phyloP scores from a whole-genome alignment of 2,888 invertebrate species.

The Neoitamus cyanurus region DNA sequence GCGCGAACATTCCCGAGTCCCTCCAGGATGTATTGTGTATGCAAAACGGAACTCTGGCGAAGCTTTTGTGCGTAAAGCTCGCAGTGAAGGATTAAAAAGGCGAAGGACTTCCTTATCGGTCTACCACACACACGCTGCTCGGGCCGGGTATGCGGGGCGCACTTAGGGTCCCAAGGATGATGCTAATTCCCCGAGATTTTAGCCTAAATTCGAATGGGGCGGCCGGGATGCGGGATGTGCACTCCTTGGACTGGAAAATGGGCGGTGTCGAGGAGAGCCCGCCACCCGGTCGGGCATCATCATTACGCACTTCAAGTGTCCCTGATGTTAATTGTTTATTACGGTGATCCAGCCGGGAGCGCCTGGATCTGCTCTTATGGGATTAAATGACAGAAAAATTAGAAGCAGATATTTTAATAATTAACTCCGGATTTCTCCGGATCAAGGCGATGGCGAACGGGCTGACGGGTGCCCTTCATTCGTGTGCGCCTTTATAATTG shows the following conservation, averaged over 20 bases:
- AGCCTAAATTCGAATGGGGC: neutral
- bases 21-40: neutral
- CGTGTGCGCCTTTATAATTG: slow-evolving; percentile 34
- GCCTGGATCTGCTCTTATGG: slow-evolving; percentile 47
- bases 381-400: slow-evolving; percentile 52
- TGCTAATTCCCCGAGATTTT: slow-evolving; percentile 49
- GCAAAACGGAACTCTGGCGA: neutral
- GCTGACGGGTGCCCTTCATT: too few species aligned
- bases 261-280: neutral
- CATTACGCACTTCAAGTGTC: slow-evolving; percentile 48
- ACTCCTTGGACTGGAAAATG: slow-evolving; percentile 46
- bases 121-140: slow-evolving; percentile 40
- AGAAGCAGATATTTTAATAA: slow-evolving; percentile 51
- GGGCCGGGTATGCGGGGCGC: neutral
- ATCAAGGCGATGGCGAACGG: neutral
- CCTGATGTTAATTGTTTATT: slow-evolving; percentile 49
- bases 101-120: slow-evolving; percentile 43
- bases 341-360: neutral
- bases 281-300: slow-evolving; percentile 25
- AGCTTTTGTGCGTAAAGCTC: slow-evolving; percentile 44
- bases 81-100: slow-evolving; percentile 40
- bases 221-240: slow-evolving; percentile 4
- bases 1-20: neutral
- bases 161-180: slow-evolving; percentile 46
- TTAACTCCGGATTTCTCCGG: slow-evolving; percentile 47